Conservation (phyloP, 2,113 vertebrate species). For the human (Homo sapiens) region GRCh38 chr12:132270501-132271000, state of each 20-base stretch:
- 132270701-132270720: neutral
- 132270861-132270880: neutral
- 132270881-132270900: too few species aligned
- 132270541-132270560: too few species aligned
- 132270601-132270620: too few species aligned
- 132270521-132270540: too few species aligned
- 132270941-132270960: neutral
- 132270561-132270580: too few species aligned
- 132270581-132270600: too few species aligned
- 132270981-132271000: neutral
- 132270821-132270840: neutral
- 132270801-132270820: neutral
- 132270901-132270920: too few species aligned
- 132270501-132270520: too few species aligned
- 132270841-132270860: neutral
- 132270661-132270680: neutral
- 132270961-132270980: neutral
- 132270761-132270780: neutral
- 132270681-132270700: too few species aligned
- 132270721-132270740: neutral
- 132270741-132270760: neutral
- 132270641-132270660: fast-evolving
- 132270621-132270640: too few species aligned
- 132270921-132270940: too few species aligned
- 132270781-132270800: neutral